Base-by-base conservation (phyloP, 2,113 vertebrate species). In the Rhinogobius similis region DNA sequence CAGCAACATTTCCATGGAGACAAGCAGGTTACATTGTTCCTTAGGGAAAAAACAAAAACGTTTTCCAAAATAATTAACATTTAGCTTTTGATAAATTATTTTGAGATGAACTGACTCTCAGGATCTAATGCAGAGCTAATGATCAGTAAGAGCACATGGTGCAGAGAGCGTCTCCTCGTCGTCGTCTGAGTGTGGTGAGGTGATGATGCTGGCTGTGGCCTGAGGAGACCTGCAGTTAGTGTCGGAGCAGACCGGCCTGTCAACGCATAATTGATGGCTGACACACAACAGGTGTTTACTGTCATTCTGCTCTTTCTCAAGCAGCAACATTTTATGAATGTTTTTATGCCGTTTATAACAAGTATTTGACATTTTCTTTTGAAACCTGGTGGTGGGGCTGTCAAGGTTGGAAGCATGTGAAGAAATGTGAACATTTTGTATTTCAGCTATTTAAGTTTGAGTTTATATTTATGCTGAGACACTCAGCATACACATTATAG, bases 161-260 rank as follows among this genome's bases (percentile, higher is more conserved):
- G 39, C 7, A 41, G 39, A 41, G 39, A 41, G 2, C 9, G n/a
- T 12, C 6, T 4, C 26, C 55, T 20, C 29, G 10, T 18, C 56
- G 27, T 32, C 26, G 27, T n/a, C 58, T 38, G 29, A 36, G 32
- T 20, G 26, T 20, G 16, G 14, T 20, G n/a, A n/a, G 27, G 56
- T 59, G 58, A 36, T 21, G 29, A 61, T n/a, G 58, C 21, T 9
- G 1, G 20, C 9, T 20, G 1, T 61, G 18, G 26, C 24, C 55
- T 58, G 55, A 58, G 55, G 55, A 58, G 55, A 58, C 24, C 55
- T 27, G 26, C 5, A 26, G 24, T 58, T 23, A 63, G 62, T 9
- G 62, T 24, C 18, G 21, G 61, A 65, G 70, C 71, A 78, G 78
- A 68, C 16, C 62, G 71, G 46, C 16, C 36, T 81, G 81, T 84